These are phyloP conservation scores for Labroides dimidiatus DNA, from an alignment of 2,797 vertebrate species.

Conservation along the genomic window DNA sequence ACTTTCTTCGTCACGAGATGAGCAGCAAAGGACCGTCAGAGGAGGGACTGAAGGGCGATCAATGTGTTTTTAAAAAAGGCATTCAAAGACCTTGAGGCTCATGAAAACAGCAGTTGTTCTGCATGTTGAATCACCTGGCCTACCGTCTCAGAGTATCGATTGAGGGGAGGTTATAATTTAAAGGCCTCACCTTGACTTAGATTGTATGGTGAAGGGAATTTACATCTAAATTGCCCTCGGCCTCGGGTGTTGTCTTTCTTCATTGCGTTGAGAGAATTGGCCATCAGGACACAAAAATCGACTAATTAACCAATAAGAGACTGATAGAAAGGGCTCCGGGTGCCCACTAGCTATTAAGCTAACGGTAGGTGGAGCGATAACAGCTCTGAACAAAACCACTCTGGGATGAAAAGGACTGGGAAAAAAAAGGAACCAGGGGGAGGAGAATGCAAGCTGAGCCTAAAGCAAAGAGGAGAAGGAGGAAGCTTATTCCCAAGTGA, in stretches of 20 bases:
- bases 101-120: conserved; percentile 34
- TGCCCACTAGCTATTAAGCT: conserved; percentile 54
- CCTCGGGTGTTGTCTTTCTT: conserved; percentile 61
- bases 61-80: conserved; percentile 34
- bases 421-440: conserved; percentile 9
- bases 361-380: conserved; percentile 57
- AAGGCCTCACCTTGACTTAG: conserved; percentile 65
- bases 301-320: conserved; percentile 60
- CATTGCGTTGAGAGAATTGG: conserved; percentile 52
- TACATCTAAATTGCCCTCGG: conserved; percentile 74
- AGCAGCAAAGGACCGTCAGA: conserved; percentile 12
- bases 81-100: conserved; percentile 36
- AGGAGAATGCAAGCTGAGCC: conserved; percentile 42
- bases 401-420: conserved; percentile 35
- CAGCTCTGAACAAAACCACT: conserved; percentile 47
- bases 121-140: conserved; percentile 40
- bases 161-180: conserved; percentile 54
- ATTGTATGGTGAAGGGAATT: conserved; percentile 60
- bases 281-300: conserved; percentile 47
- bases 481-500: conserved; percentile 65
- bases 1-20: conserved; percentile 20
- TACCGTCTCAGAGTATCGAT: conserved; percentile 49
- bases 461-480: conserved; percentile 50
- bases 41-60: conserved; percentile 37
- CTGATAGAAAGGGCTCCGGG: conserved; percentile 38